These are phyloP conservation scores for Galerucella pusilla DNA, from an alignment of 2,888 invertebrate species.

Conservation along the genomic window DNA sequence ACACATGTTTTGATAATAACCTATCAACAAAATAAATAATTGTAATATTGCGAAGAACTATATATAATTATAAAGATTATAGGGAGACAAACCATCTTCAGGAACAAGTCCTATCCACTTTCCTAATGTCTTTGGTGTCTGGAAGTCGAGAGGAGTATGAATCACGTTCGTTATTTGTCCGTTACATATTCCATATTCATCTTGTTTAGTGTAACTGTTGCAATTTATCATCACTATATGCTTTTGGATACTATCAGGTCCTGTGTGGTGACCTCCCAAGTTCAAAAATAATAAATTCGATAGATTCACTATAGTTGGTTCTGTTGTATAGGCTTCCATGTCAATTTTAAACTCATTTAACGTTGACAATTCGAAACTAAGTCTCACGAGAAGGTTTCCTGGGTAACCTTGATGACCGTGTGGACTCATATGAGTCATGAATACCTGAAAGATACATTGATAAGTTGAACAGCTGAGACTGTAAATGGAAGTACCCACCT, in stretches of 20 bases:
- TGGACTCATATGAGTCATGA: slow-evolving; percentile 78
- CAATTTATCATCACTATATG: slow-evolving; percentile 81
- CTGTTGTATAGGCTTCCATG: slow-evolving; percentile 80
- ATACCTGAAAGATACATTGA: not conserved
- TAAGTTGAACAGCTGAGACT: not conserved
- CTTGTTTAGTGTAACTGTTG: slow-evolving; percentile 76
- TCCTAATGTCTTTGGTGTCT: slow-evolving; percentile 72
- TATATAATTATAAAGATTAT: not conserved
- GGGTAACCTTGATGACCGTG: slow-evolving; percentile 90
- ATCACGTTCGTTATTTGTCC: slow-evolving; percentile 79
- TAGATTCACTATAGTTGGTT: slow-evolving; percentile 85
- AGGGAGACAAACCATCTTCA: slow-evolving; percentile 65
- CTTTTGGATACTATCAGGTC: slow-evolving; percentile 72
- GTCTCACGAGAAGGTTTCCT: slow-evolving; percentile 78
- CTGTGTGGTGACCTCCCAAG: slow-evolving; percentile 85
- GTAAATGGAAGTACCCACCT: slow-evolving; percentile 64
- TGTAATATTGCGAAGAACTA: too few species aligned
- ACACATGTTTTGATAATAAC: slow-evolving; percentile 86
- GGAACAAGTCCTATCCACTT: slow-evolving; percentile 74
- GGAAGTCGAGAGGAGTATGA: slow-evolving; percentile 79
- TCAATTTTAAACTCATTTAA: slow-evolving; percentile 80
- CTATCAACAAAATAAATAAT: slow-evolving; percentile 3
- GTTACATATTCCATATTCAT: slow-evolving; percentile 74
- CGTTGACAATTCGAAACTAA: slow-evolving; percentile 77
- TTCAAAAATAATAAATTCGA: slow-evolving; percentile 92